Evolutionary conservation across 2,888 invertebrate species (phyloP).

Genomic region (Druceiella hillmani): DNA sequence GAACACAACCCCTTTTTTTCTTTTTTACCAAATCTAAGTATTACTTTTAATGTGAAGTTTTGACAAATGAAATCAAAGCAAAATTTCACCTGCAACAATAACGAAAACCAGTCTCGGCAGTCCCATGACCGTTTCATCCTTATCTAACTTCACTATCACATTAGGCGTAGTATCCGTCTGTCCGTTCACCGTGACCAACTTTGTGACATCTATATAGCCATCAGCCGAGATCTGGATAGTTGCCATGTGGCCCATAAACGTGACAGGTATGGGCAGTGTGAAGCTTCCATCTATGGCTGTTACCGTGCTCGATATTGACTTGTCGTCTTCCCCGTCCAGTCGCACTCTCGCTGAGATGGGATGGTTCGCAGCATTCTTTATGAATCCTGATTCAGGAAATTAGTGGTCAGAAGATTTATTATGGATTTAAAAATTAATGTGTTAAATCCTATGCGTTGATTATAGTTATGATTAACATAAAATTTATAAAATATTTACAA

Average conservation of each 20-base stretch:
- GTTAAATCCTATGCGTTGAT: too few relatives aligned
- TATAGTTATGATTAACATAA: too few relatives aligned
- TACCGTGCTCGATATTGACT: constrained; percentile 29
- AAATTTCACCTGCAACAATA: constrained; percentile 57
- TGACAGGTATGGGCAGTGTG: constrained; percentile 39
- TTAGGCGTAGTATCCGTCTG: constrained; percentile 45
- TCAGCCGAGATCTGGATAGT: constrained; percentile 51
- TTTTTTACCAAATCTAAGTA: too few relatives aligned
- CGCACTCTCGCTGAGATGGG: too few relatives aligned
- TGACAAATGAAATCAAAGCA: constrained; percentile 4
- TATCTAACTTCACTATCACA: constrained; percentile 61
- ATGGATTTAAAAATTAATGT: too few relatives aligned
- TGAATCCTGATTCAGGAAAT: too few relatives aligned
- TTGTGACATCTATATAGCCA: constrained; percentile 55
- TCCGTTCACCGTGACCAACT: constrained; percentile 38
- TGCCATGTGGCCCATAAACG: constrained; percentile 39
- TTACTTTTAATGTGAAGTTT: too few relatives aligned
- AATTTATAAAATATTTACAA: too few relatives aligned
- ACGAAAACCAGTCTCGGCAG: constrained; percentile 74
- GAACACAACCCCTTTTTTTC: too few relatives aligned
- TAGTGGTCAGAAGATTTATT: too few relatives aligned
- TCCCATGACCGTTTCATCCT: constrained; percentile 65
- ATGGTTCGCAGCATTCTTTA: too few relatives aligned
- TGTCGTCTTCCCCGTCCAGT: too few relatives aligned
- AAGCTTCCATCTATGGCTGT: constrained; percentile 46